Evolutionary conservation across 2,888 invertebrate species (phyloP), one percentile per base, ranked within the genome.

Genomic region (Drosophila bunnanda): DNA sequence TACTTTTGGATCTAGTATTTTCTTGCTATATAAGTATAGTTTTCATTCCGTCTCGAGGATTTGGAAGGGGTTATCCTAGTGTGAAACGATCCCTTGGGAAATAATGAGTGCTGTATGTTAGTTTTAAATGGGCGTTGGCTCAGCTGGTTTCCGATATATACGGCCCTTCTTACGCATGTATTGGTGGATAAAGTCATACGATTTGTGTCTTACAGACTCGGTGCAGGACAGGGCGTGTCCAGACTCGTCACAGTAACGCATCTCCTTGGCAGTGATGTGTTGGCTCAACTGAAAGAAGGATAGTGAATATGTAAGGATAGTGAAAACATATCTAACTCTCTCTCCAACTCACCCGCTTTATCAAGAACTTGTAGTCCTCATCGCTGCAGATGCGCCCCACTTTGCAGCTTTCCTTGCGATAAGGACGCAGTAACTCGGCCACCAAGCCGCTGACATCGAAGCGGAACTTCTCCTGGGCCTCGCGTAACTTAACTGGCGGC

Each of bases 141-240:
- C 88, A 0, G 60, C 52, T 1, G 85, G 87, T 20, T 64, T 84
- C 36, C 65, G 74, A 48, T 89, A 86, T 3, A 95, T 94, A 2
- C 96, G 94, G 0, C 98, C 98, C 92, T 97, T 98, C 92, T 98
- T 98, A 28, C 95, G 95, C 99, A 99, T 99, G 93, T 99, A 99
- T 91, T 98, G 98, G 89, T 95, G 95, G 62, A 99, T 97, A 92
- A 97, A 99, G 92, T 98, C 98, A 91, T 96, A 96, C 22, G 98
- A 98, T 93, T 99, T 99, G 82, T 96, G 95, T 84, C 98, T 97
- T 9, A 99, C 98, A 66, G 91, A 86, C 13, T 89, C 85, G 4
- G 76, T 83, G 57, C 82, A 83, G 55, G 74, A 66, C 67, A 83
- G 56, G 0, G 77, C 73, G 41, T 82, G 75, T 3, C 83, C 86